phyloP scores from a whole-genome alignment of 2,797 vertebrate genomes.

The Poecile montanus region DNA sequence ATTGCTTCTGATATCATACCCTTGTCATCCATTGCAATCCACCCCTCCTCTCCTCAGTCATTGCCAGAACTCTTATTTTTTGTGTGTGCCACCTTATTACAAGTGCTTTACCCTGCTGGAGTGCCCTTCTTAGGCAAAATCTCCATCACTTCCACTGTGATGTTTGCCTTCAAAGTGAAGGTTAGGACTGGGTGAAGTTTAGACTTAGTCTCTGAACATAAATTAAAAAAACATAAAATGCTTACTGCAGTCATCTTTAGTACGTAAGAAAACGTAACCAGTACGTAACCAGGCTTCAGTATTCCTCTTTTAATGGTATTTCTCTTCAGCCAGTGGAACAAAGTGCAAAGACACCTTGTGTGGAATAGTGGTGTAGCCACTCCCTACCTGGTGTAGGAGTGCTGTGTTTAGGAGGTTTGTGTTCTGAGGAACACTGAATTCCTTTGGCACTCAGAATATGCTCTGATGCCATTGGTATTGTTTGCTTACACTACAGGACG shows the following conservation, averaged over 20 bases:
- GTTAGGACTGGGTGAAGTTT: neutral
- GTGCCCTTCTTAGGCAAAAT: neutral
- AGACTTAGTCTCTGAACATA: neutral
- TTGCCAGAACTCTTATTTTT: constrained; percentile 66
- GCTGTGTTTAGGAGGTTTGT: neutral
- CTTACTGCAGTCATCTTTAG: neutral
- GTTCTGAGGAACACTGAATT: neutral
- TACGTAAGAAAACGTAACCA: neutral
- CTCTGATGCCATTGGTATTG: neutral
- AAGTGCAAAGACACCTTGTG: neutral
- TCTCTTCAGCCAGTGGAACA: constrained; percentile 17
- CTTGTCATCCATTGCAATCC: constrained; percentile 65
- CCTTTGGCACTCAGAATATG: neutral
- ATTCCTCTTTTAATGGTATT: neutral
- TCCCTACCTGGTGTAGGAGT: neutral
- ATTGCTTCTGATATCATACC: constrained; percentile 64
- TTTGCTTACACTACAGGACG: neutral
- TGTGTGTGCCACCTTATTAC: constrained; percentile 39
- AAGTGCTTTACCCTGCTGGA: neutral
- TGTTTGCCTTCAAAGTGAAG: neutral
- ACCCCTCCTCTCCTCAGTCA: constrained; percentile 24
- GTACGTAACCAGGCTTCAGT: neutral
- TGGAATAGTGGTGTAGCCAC: neutral
- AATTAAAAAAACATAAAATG: neutral
- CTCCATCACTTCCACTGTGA: neutral